Evolutionary conservation across 2,888 invertebrate species (phyloP).

Genomic region (Scaeva pyrastri): DNA sequence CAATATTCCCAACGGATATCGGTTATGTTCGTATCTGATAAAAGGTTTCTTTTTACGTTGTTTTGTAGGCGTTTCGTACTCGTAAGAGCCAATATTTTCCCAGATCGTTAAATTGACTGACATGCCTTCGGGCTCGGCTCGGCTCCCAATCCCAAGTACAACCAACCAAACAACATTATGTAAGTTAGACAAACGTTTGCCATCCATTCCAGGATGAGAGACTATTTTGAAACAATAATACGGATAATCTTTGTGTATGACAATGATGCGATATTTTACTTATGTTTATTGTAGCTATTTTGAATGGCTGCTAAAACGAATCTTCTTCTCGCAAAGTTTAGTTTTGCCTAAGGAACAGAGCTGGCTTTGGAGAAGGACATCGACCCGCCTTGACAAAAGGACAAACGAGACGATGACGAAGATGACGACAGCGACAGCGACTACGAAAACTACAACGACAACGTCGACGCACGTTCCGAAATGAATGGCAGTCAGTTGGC

Average conservation of each 20-base stretch:
- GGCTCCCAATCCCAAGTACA: background rate
- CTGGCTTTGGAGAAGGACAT: background rate
- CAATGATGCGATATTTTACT: constrained; percentile 43
- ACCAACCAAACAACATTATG: constrained; percentile 8
- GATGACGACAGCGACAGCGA: background rate
- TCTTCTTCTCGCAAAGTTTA: background rate
- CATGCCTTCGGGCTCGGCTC: constrained; percentile 41
- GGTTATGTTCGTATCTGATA: constrained; percentile 27
- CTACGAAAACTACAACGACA: background rate
- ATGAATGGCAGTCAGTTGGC: constrained; percentile 32
- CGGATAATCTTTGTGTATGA: constrained; percentile 45
- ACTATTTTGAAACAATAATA: constrained; percentile 58
- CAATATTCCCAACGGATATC: constrained; percentile 30
- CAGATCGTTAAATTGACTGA: constrained; percentile 51
- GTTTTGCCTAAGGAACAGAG: background rate
- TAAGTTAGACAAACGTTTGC: constrained; percentile 31
- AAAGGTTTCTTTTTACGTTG: constrained; percentile 5
- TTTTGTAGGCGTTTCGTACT: constrained; percentile 25
- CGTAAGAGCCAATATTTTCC: constrained; percentile 19
- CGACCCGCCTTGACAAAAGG: constrained; percentile 16
- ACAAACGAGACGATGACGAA: background rate
- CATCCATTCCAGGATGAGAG: constrained; percentile 34
- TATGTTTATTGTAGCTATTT: constrained; percentile 20
- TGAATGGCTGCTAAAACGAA: background rate
- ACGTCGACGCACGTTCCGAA: constrained; percentile 13